Conservation (phyloP, 1,140 invertebrate genomes). For the Bicyclus anynana region DNA sequence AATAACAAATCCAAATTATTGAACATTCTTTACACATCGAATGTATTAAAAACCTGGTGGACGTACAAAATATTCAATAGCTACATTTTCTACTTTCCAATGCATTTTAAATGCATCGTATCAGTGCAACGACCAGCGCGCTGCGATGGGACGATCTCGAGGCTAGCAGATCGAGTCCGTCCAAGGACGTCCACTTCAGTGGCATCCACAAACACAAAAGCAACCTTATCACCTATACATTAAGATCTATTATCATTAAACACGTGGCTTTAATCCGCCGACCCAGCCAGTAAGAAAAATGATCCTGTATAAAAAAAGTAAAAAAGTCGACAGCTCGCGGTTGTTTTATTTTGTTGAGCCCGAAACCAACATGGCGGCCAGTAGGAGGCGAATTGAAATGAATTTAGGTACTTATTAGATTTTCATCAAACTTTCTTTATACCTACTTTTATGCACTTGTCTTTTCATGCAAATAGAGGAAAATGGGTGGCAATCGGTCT, state of each 20-base stretch:
- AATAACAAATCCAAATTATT: not conserved
- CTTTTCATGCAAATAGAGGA: too few relatives aligned
- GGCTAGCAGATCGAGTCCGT: slow-evolving; percentile 74
- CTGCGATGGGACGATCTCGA: slow-evolving; percentile 67
- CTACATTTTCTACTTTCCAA: slow-evolving; percentile 71
- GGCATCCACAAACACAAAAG: slow-evolving; percentile 32
- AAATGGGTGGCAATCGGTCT: too few relatives aligned
- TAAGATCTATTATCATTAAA: slow-evolving; percentile 34
- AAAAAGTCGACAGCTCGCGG: slow-evolving; percentile 59
- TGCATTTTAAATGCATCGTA: slow-evolving; percentile 69
- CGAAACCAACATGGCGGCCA: slow-evolving; percentile 68
- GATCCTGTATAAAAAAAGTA: slow-evolving; percentile 74
- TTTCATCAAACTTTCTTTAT: slow-evolving; percentile 1
- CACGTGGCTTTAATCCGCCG: slow-evolving; percentile 46
- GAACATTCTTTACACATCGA: not conserved
- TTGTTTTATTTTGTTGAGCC: slow-evolving; percentile 71
- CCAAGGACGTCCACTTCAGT: slow-evolving; percentile 70
- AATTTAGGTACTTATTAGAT: slow-evolving; percentile 27
- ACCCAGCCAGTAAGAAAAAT: slow-evolving; percentile 69
- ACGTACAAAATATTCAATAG: slow-evolving; percentile 27
- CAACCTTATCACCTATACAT: slow-evolving; percentile 32
- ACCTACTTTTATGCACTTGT: not conserved
- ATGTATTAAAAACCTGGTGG: not conserved
- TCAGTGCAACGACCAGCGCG: slow-evolving; percentile 72
- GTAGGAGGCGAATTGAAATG: slow-evolving; percentile 60